Evolutionary conservation across 2,888 invertebrate genomes (phyloP).

Genomic region (Megamerina dolium): DNA sequence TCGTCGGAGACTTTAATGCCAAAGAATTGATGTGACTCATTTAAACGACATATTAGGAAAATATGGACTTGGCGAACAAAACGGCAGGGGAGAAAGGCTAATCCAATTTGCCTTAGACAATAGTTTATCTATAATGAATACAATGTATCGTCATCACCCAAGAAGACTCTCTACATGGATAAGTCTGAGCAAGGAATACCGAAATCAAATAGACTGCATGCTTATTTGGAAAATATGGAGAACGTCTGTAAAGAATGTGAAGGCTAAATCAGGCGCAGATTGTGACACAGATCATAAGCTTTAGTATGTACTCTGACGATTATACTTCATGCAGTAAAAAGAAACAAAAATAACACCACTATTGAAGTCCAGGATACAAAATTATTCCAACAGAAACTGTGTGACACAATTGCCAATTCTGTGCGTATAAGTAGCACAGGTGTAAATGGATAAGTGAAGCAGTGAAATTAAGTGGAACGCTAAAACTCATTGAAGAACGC

Average conservation of each 20-base stretch:
- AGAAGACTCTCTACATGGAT: background rate
- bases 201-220: background rate
- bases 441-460: background rate
- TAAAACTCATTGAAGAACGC: too few species aligned
- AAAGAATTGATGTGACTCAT: too few species aligned
- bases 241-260: background rate
- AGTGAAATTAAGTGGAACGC: too few species aligned
- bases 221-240: background rate
- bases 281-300: too few species aligned
- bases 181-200: background rate
- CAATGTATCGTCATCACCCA: background rate
- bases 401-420: too few species aligned
- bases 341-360: too few species aligned
- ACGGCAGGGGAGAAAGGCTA: background rate
- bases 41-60: background rate
- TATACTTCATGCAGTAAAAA: too few species aligned
- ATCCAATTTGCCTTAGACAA: background rate
- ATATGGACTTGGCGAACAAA: background rate
- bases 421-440: too few species aligned
- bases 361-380: too few species aligned
- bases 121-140: background rate
- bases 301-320: too few species aligned
- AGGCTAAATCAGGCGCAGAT: background rate
- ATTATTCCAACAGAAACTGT: too few species aligned
- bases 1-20: too few species aligned